Evolutionary conservation across 92 coral and sea anemone genomes (phyloP), one percentile per base, ranked within the genome.

Genomic region (Scolanthus callimorphus): DNA sequence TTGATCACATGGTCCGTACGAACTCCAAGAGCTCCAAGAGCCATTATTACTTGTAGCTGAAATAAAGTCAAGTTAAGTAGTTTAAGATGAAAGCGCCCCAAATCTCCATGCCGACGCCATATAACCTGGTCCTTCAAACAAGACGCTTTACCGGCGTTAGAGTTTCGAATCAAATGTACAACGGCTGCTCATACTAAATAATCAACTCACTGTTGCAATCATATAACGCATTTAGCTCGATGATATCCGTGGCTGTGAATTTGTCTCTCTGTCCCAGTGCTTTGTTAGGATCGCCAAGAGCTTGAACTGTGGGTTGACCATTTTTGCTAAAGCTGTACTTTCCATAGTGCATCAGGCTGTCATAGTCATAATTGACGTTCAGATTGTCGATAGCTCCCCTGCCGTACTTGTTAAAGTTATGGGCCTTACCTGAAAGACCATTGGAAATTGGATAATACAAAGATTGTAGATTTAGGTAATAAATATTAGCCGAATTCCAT

Each of bases 341-440:
- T 43, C 84, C 84, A 65, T 83, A 83, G 49, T 83, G 90, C 90
- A 83, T 83, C 34, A 83, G 27, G 49, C 84, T 76, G 41, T 38
- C 55, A 48, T 47, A 71, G 66, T 83, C 90, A 37, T 83, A 83
- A 39, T 70, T 60, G 2, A 74, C 67, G 12, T 69, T 58, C 23
- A 83, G 59, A 1, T 15, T 48, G 54, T 83, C 90, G 41, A 83
- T 60, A 13, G 26, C 27, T 10, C 29, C 66, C 11, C 58, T 75
- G 10, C 54, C 61, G 60, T 75, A 82, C 54, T 82, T 82, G 54
- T 82, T 82, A 26, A 82, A 82, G 62, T 82, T 82, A 63, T 82
- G 89, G 17, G 37, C 70, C 55, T 57, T 46, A 9, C 74, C 89
- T 82, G 38, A 25, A 17, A 48, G 43, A 25, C n/a, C n/a, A n/a